Base-by-base conservation (phyloP, 2,113 vertebrate genomes). In the Mesembrinibis cayennensis region DNA sequence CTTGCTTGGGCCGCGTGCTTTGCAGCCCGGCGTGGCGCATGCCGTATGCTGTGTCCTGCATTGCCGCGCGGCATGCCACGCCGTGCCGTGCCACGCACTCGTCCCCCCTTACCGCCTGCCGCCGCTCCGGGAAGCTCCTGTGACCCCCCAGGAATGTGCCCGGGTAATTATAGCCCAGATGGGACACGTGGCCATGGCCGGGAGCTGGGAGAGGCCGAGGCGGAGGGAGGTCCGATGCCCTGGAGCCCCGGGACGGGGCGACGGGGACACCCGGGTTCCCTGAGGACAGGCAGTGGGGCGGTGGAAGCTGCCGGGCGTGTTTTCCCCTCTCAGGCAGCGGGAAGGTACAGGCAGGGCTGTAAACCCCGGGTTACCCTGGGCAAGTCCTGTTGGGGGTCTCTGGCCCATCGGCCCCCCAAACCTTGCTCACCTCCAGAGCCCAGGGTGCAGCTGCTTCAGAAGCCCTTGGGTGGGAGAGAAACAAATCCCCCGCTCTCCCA, bases 81-180 rank as follows among this genome's bases (percentile, higher is more conserved):
- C 45, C 22, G 63, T 5, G 73, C 70, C 5, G 1, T 47, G 69
- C 69, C 42, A 0, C 18, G 70, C 71, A 6, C 25, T 66, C 8
- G 32, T 79, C 42, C 87, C 90, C 82, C 45, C 95, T 96, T 90
- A 90, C 95, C 92, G 92, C 90, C 82, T 38, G 66, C 74, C 6
- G 21, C 66, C 2, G 79, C 82, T 56, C 70, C 19, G 12, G 61
- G 36, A 58, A 76, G 85, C 86, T 90, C 63, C 82, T 88, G 67
- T 96, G 96, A 96, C 95, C 67, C 89, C 55, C 45, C 40, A 40
- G 89, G 95, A 96, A 97, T 95, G 94, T 22, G 82, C 7, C 50
- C 0, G 63, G 80, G 77, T 96, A 96, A 95, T 95, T 96, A 97
- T 96, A 97, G 95, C 79, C 55, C 6, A 0, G 58, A 42, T 0